Percentiles rank a stretch among this genome's conserved stretches.
Evolutionary conservation across 2,113 vertebrate species (phyloP).

Genomic region (Microcebus ravelobensis): DNA sequence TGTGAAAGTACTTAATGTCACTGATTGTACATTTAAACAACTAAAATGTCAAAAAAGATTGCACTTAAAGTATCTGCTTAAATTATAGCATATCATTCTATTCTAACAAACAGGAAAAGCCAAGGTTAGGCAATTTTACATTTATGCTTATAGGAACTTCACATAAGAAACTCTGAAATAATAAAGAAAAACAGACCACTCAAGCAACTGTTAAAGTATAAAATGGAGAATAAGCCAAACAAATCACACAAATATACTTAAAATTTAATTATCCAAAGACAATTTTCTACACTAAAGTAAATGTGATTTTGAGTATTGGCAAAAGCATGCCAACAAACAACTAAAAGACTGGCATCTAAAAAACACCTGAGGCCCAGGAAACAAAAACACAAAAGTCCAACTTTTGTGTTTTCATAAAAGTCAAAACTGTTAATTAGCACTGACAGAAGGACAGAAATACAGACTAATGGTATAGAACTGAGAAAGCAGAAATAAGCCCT

Average conservation of each 20-base stretch:
- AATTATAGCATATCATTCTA: constrained; percentile 18
- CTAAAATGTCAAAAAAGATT: too few relatives aligned
- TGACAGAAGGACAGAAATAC: not conserved
- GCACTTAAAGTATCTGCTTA: constrained; percentile 6
- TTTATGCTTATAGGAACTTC: not conserved
- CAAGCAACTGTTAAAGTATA: not conserved
- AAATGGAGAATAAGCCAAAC: not conserved
- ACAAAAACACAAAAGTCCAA: constrained; percentile 40
- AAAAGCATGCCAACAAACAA: constrained; percentile 37
- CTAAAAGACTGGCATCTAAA: not conserved
- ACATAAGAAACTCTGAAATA: constrained; percentile 48
- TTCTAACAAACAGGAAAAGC: not conserved
- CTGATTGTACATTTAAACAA: too few relatives aligned
- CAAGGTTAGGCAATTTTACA: not conserved
- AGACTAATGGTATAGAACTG: not conserved
- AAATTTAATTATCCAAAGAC: constrained; percentile 30
- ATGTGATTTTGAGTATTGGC: constrained; percentile 4
- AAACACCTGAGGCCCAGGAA: not conserved
- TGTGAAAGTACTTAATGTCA: too few relatives aligned
- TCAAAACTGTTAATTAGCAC: not conserved
- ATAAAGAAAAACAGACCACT: not conserved
- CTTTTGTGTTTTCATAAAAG: not conserved
- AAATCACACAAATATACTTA: not conserved
- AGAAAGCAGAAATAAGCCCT: not conserved
- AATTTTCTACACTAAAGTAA: constrained; percentile 30